Conservation (phyloP, 2,888 invertebrate genomes). For the Ormia ochracea region DNA sequence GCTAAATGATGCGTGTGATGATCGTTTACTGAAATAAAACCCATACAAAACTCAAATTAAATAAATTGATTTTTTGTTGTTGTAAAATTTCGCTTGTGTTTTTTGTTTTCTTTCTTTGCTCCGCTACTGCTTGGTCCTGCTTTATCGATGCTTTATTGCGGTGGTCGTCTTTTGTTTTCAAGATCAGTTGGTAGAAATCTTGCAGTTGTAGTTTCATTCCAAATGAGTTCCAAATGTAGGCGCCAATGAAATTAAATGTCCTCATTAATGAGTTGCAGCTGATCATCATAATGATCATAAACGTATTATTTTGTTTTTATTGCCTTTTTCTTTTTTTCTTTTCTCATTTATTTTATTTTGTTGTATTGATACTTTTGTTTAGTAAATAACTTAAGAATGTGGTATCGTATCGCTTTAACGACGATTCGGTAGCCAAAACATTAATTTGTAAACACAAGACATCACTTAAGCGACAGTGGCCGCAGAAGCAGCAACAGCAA, state of each 20-base stretch:
- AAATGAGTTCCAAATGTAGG: slow-evolving; percentile 42
- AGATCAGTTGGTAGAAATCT: slow-evolving; percentile 6
- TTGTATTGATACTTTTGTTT: slow-evolving; percentile 44
- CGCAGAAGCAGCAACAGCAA: not conserved
- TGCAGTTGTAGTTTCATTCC: slow-evolving; percentile 18
- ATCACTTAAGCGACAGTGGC: slow-evolving; percentile 49
- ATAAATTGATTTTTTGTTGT: slow-evolving; percentile 49
- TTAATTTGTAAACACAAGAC: slow-evolving; percentile 63
- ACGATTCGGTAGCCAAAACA: slow-evolving; percentile 59
- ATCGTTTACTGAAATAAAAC: slow-evolving; percentile 44
- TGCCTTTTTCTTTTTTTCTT: not conserved
- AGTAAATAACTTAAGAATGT: slow-evolving; percentile 45
- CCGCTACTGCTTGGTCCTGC: not conserved
- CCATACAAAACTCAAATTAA: slow-evolving; percentile 38
- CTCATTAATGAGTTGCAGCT: slow-evolving; percentile 64
- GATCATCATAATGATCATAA: slow-evolving; percentile 38
- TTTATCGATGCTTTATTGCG: not conserved
- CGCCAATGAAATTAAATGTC: slow-evolving; percentile 66
- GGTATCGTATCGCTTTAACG: slow-evolving; percentile 32
- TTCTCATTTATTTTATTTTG: no score
- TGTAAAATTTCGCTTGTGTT: slow-evolving; percentile 8
- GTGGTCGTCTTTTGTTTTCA: slow-evolving; percentile 36
- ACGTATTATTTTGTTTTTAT: not conserved
- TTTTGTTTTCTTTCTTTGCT: not conserved
- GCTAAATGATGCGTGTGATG: slow-evolving; percentile 63